Evolutionary conservation across 2,888 invertebrate species (phyloP).

Genomic region (Napeogenes inachia): DNA sequence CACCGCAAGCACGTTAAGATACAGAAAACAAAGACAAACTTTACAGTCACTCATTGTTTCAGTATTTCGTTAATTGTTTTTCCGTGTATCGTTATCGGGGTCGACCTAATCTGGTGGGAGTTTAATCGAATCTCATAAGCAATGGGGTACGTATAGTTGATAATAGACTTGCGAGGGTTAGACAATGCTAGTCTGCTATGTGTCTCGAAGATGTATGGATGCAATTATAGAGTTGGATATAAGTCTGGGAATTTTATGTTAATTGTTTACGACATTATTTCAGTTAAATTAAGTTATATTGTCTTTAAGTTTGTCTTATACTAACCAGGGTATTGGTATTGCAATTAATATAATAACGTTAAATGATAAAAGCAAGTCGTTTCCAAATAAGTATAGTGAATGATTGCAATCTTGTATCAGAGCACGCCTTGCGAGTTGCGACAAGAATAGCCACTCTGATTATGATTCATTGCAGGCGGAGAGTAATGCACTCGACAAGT

Average conservation of each 20-base stretch:
- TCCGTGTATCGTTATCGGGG: conserved; percentile 69
- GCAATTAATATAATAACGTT: conserved; percentile 1
- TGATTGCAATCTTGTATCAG: conserved; percentile 13
- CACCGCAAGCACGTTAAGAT: conserved; percentile 64
- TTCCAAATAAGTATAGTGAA: conserved; percentile 5
- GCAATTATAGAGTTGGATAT: conserved; percentile 47
- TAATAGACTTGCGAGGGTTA: conserved; percentile 42
- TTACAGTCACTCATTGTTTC: conserved; percentile 69
- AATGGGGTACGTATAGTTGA: conserved; percentile 39
- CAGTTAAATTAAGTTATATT: conserved; percentile 17
- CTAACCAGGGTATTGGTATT: no score
- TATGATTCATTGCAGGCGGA: conserved; percentile 33
- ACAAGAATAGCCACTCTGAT: conserved; percentile 28
- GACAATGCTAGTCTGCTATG: conserved; percentile 53
- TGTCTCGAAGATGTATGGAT: conserved; percentile 58
- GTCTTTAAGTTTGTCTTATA: neutral
- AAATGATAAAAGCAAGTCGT: conserved; percentile 2
- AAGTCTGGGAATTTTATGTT: conserved; percentile 37
- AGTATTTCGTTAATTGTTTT: conserved; percentile 73
- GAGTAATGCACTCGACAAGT: conserved; percentile 37
- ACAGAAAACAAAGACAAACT: conserved; percentile 67
- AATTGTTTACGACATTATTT: conserved; percentile 34
- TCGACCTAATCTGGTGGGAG: conserved; percentile 55
- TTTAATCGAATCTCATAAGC: conserved; percentile 70
- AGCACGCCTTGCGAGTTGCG: conserved; percentile 21